Evolutionary conservation across 2,888 invertebrate species (phyloP).

Genomic region (Pterostichus madidus): DNA sequence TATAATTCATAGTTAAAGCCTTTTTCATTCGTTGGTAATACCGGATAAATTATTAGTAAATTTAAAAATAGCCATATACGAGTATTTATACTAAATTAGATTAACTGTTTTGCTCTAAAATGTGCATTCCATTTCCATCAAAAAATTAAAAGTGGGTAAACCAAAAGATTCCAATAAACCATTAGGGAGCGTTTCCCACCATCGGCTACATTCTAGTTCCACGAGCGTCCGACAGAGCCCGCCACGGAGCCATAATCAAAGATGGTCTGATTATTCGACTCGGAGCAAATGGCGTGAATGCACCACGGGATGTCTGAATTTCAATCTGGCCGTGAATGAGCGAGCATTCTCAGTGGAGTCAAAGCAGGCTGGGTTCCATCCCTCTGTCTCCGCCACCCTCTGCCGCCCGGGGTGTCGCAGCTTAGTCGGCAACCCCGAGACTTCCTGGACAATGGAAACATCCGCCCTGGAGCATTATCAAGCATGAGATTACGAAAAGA

Average conservation of each 20-base stretch:
- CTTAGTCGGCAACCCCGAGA: constrained; percentile 39
- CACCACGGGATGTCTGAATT: constrained; percentile 66
- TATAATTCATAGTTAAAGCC: no score
- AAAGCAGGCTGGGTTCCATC: no score
- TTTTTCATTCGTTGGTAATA: no score
- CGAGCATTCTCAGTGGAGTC: constrained; percentile 11
- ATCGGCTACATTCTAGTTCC: constrained; percentile 32
- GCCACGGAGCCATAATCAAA: constrained; percentile 60
- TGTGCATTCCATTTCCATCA: no score
- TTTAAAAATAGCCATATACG: no score
- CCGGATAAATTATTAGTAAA: no score
- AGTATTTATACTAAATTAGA: no score
- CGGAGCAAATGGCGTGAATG: constrained; percentile 64
- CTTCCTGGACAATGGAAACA: constrained; percentile 63
- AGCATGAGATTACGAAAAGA: constrained; percentile 59
- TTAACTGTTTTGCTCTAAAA: no score
- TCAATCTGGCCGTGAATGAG: constrained; percentile 60
- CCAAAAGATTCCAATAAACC: no score
- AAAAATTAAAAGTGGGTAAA: no score
- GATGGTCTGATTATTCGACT: constrained; percentile 59
- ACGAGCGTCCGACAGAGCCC: constrained; percentile 20
- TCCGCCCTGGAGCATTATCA: constrained; percentile 55
- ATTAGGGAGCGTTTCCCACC: background rate
- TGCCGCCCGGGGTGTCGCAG: constrained; percentile 17
- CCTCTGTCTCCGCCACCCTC: no score